These are phyloP conservation scores for Pachyramphus minor DNA, from an alignment of 2,113 vertebrate species.

Conservation along the genomic window DNA sequence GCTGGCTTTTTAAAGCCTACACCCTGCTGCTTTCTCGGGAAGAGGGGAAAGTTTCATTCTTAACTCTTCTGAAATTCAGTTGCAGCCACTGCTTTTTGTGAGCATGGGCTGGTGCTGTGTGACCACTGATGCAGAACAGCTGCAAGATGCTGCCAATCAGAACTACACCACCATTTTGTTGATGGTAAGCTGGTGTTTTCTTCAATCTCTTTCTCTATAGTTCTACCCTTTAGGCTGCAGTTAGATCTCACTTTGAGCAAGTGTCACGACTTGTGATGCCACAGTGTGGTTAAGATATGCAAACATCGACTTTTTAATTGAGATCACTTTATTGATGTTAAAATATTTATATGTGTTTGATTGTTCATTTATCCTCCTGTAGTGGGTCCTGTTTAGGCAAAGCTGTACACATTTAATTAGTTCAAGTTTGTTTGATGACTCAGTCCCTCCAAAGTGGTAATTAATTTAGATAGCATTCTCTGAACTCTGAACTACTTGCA, in stretches of 20 bases:
- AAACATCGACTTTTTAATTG: neutral
- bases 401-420: constrained; percentile 61
- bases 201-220: neutral
- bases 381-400: constrained; percentile 50
- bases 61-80: neutral
- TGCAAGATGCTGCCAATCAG: neutral
- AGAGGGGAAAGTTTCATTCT: neutral
- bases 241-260: neutral
- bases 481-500: constrained; percentile 57
- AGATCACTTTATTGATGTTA: neutral
- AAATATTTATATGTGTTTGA: neutral
- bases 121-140: neutral
- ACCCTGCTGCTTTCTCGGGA: neutral
- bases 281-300: neutral
- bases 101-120: neutral
- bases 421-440: constrained; percentile 66
- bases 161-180: neutral
- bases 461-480: constrained; percentile 71
- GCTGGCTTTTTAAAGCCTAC: neutral
- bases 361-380: constrained; percentile 11
- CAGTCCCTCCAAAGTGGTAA: constrained; percentile 63
- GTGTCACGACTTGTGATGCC: neutral
- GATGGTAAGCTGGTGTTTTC: neutral
- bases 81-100: neutral
- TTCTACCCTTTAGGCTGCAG: neutral